A percentile compares a stretch with the other conserved stretches of the same genome.
These are phyloP conservation scores for Micrasema minimum DNA, from an alignment of 1,140 invertebrate species.

Conservation along the genomic window DNA sequence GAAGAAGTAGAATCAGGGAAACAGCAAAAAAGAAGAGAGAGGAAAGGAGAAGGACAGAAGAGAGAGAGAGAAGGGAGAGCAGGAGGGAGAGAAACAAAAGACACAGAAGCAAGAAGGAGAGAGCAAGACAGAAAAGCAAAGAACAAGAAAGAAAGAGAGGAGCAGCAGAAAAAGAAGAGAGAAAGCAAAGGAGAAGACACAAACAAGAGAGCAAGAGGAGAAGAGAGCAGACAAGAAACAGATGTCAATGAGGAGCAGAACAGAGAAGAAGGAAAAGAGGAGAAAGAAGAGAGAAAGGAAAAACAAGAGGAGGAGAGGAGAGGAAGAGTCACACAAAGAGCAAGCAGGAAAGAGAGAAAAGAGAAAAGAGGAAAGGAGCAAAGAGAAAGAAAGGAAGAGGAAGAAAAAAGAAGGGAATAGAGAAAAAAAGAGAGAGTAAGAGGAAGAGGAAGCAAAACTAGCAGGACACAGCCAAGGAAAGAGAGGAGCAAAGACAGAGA, in stretches of 20 bases:
- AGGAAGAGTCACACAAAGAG: too few relatives aligned
- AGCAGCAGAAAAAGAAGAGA: background rate
- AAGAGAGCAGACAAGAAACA: too few relatives aligned
- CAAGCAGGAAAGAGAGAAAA: too few relatives aligned
- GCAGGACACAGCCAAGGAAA: too few relatives aligned
- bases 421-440: too few relatives aligned
- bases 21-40: background rate
- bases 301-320: background rate
- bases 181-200: background rate
- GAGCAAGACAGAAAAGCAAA: background rate
- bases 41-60: background rate
- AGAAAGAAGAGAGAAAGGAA: too few relatives aligned
- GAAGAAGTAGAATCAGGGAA: background rate
- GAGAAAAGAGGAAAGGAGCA: too few relatives aligned
- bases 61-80: conserved; percentile 40
- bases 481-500: too few relatives aligned
- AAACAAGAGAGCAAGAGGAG: background rate
- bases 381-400: too few relatives aligned
- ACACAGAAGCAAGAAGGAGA: background rate
- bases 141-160: conserved; percentile 26
- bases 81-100: conserved; percentile 14
- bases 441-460: too few relatives aligned
- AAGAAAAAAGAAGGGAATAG: too few relatives aligned
- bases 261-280: too few relatives aligned
- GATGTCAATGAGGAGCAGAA: conserved; percentile 4